Base-by-base conservation (phyloP, 2,888 invertebrate species). In the Cordylochernes scorpioides region DNA sequence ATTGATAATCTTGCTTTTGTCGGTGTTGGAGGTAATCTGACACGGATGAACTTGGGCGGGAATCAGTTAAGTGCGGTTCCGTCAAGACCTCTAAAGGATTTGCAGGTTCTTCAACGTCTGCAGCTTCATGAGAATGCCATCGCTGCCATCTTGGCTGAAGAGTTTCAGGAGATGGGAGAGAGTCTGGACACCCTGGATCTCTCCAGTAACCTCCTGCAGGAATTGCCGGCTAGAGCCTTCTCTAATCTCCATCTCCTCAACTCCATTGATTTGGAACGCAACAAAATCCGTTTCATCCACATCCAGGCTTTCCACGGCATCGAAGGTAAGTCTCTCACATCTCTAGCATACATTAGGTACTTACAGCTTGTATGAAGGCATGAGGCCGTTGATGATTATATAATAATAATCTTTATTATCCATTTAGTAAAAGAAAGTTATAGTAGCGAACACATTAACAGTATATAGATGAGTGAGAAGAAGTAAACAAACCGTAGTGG, bases 251-350 rank as follows among this genome's bases (percentile, higher is more conserved):
- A 71, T 46, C 73, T 67, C 44, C 55, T 82, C 41, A 74, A 71
- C 52, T 80, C 74, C 47, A 60, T 82, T 27, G 80, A 80, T 54
- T 67, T 82, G 59, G 78, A 78, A 47, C 77, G 78, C 49, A 82
- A 82, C 49, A 63, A 66, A 40, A 73, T 82, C 35, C 59, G 64
- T 24, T 56, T 62, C 17, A 75, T 82, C 39, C 57, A 64, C 25
- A 75, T 75, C 48, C 74, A 73, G 18, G 77, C 82, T 51, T 82
- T 82, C 50, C 68, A 68, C 57, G 82, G 80, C 9, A 34, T 45
- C 16, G 42, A 44, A 39, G 37, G 45, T 45, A 31, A 34, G 36
- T 31, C 10, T 10, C 17, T 16, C n/a, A 13, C 2, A 9, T n/a
- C 7, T 12, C 2, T 4, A 10, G 5, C 13, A 15, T 6, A 27